A percentile compares a stretch with the other conserved stretches of the same genome.
Evolutionary conservation across 2,888 invertebrate species (phyloP).

Genomic region (Ecliptopera silaceata): DNA sequence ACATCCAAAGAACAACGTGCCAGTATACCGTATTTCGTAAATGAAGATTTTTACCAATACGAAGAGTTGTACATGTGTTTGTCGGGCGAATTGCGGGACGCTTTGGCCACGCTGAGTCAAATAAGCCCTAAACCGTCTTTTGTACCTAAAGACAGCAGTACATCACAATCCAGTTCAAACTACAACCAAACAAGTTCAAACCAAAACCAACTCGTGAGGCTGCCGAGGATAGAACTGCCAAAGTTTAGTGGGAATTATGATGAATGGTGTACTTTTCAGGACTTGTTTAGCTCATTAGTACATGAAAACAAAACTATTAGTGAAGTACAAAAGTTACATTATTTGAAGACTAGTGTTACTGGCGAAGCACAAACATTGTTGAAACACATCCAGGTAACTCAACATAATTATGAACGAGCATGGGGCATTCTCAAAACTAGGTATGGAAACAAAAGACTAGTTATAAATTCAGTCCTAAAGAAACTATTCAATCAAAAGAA

Average conservation of each 20-base stretch:
- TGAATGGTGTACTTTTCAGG: too few species aligned
- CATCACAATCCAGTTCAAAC: neutral
- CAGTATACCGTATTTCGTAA: neutral
- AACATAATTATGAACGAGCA: conserved; percentile 17
- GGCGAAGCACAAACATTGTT: conserved; percentile 11
- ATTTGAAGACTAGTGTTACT: conserved; percentile 7
- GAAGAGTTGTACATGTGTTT: neutral
- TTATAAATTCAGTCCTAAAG: conserved; percentile 32
- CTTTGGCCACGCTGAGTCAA: neutral
- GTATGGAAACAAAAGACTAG: conserved; percentile 33
- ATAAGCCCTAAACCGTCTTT: too few species aligned
- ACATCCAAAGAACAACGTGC: neutral
- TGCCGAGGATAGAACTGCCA: neutral
- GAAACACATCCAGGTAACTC: conserved; percentile 8
- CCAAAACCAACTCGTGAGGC: too few species aligned
- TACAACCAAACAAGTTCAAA: neutral
- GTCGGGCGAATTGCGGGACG: neutral
- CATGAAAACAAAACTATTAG: too few species aligned
- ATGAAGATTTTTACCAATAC: neutral
- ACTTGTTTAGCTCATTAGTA: too few species aligned
- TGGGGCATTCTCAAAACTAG: conserved; percentile 28
- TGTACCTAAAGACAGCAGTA: neutral
- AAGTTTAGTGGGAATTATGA: conserved; percentile 12
- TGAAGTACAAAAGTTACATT: too few species aligned
- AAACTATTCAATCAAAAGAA: too few species aligned